Percentiles rank a stretch among this genome's conserved stretches.
phyloP scores from a whole-genome alignment of 2,113 vertebrate genomes.

The Mugil cephalus region DNA sequence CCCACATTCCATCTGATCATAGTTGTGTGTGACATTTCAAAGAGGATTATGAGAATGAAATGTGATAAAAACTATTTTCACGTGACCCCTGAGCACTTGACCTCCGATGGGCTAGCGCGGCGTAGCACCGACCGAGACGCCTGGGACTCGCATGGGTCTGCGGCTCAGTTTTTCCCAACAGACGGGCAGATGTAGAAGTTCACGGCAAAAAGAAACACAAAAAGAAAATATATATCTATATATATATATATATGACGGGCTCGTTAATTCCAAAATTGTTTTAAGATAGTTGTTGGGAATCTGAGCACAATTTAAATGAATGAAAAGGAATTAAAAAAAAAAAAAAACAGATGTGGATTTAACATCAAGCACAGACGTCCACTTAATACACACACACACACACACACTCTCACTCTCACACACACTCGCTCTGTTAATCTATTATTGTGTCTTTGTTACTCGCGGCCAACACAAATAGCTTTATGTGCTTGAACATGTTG shows the following conservation, averaged over 20 bases:
- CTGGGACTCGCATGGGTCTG: conserved; percentile 17
- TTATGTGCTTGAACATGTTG: conserved; percentile 79
- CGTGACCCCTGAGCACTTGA: conserved; percentile 78
- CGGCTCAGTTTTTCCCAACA: conserved; percentile 1
- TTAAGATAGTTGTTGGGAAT: no score
- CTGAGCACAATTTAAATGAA: background rate
- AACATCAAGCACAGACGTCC: conserved; percentile 13
- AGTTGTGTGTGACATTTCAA: conserved; percentile 81
- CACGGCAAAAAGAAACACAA: background rate
- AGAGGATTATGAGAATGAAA: conserved; percentile 80
- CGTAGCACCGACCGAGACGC: conserved; percentile 42
- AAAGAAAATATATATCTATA: no score
- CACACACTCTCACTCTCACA: conserved; percentile 24
- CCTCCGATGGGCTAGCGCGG: conserved; percentile 50
- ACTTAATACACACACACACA: conserved; percentile 5
- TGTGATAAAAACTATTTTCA: conserved; percentile 81
- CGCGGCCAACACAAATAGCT: conserved; percentile 79
- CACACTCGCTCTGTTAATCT: conserved; percentile 34
- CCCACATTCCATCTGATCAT: conserved; percentile 79
- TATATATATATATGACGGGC: no score
- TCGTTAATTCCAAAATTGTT: background rate
- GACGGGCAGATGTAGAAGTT: background rate
- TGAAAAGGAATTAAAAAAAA: background rate
- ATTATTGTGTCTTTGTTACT: conserved; percentile 72
- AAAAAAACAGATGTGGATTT: conserved; percentile 30